A percentile compares a stretch with the other conserved stretches of the same genome.
Evolutionary conservation across 2,113 vertebrate genomes (phyloP).

Genomic region (Malaclemys terrapin): DNA sequence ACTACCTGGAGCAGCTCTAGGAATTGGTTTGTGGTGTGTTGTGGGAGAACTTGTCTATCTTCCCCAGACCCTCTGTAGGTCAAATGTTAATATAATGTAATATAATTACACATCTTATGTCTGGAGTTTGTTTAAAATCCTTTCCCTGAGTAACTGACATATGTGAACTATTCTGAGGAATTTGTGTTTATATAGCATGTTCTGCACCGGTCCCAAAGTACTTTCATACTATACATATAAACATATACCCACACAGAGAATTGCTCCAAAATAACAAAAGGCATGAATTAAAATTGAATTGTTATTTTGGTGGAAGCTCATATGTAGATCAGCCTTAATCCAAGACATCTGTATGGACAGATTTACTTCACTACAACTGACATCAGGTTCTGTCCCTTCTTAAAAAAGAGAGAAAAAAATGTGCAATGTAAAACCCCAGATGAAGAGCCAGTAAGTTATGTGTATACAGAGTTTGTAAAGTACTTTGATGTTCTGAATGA

Average conservation of each 20-base stretch:
- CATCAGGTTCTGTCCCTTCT: not conserved
- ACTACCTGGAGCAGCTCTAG: not conserved
- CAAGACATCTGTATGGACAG: not conserved
- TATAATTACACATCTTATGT: not conserved
- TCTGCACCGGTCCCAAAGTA: not conserved
- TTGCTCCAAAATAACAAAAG: not conserved
- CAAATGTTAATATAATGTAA: not conserved
- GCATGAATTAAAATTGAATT: not conserved
- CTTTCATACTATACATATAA: not conserved
- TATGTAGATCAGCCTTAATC: not conserved
- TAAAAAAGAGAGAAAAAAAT: rapidly evolving
- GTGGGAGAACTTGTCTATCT: not conserved
- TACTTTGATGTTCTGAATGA: not conserved
- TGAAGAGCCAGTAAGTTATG: rapidly evolving
- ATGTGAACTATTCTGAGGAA: not conserved
- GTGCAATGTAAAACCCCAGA: not conserved
- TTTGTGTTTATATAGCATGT: not conserved
- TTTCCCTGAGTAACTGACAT: not conserved
- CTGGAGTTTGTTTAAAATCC: not conserved
- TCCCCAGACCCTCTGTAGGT: not conserved
- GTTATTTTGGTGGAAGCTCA: not conserved
- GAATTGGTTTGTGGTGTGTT: not conserved
- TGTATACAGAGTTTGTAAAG: not conserved
- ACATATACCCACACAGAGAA: not conserved
- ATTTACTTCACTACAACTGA: rapidly evolving